Evolutionary conservation across 2,797 vertebrate genomes (phyloP).

Genomic region (Aldrovandia affinis): DNA sequence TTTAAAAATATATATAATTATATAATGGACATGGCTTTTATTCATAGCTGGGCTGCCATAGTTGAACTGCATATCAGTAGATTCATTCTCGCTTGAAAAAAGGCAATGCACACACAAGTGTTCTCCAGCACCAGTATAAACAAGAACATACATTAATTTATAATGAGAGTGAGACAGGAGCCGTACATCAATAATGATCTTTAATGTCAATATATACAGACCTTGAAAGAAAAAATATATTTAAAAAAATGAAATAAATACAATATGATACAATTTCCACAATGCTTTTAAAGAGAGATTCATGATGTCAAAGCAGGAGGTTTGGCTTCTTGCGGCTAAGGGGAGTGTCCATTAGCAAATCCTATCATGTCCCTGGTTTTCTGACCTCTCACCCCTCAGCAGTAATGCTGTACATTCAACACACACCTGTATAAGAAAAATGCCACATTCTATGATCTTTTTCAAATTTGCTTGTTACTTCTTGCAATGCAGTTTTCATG

Average conservation of each 20-base stretch:
- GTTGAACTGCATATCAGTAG: no score
- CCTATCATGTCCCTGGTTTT: not conserved
- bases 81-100: no score
- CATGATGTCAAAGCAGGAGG: conserved; percentile 49
- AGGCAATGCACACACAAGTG: no score
- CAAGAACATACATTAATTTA: not conserved
- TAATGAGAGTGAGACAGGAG: conserved; percentile 13
- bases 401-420: conserved; percentile 26
- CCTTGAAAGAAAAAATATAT: conserved; percentile 91
- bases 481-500: conserved; percentile 21
- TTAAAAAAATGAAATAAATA: conserved; percentile 96
- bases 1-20: no score
- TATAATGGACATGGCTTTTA: no score
- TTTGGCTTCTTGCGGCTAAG: conserved; percentile 1
- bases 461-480: conserved; percentile 37
- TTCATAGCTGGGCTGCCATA: no score
- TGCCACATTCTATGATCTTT: conserved; percentile 43
- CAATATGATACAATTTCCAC: conserved; percentile 94
- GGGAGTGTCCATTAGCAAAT: not conserved
- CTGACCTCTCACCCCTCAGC: conserved; percentile 24
- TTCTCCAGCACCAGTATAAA: not conserved
- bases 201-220: conserved; percentile 95
- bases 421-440: not conserved
- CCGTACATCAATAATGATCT: conserved; percentile 84
- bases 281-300: conserved; percentile 83